Evolutionary conservation across 2,888 invertebrate species (phyloP).

Genomic region (Ophion obscuratus): DNA sequence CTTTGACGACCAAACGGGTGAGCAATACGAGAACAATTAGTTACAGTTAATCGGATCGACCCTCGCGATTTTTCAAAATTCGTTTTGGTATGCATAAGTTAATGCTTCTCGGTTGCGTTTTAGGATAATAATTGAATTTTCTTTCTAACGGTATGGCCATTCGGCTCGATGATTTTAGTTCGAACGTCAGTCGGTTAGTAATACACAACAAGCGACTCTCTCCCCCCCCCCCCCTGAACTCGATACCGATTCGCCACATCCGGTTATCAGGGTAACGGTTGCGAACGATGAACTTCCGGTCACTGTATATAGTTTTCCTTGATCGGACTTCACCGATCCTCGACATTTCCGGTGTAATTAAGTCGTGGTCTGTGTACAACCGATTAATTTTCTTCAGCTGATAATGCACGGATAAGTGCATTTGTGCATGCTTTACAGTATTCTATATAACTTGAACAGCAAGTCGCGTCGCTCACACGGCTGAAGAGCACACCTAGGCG

Average conservation of each 20-base stretch:
- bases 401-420: not conserved
- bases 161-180: not conserved
- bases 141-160: not conserved
- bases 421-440: too few relatives aligned
- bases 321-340: not conserved
- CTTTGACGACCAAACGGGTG: not conserved
- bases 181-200: not conserved
- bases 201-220: not conserved
- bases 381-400: constrained; percentile 50
- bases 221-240: too few relatives aligned
- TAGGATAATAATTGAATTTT: not conserved
- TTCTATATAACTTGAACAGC: not conserved
- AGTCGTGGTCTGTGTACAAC: not conserved
- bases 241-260: not conserved
- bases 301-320: not conserved
- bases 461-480: constrained; percentile 41
- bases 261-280: not conserved
- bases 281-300: constrained; percentile 11
- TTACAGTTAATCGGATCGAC: not conserved
- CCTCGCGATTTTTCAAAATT: not conserved
- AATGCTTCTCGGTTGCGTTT: not conserved
- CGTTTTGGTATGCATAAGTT: not conserved
- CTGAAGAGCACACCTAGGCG: constrained; percentile 52
- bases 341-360: constrained; percentile 15
- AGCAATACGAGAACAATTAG: not conserved